Evolutionary conservation across 2,888 invertebrate genomes (phyloP), one percentile per base, ranked within the genome.

Genomic region (Xestia ashworthii): DNA sequence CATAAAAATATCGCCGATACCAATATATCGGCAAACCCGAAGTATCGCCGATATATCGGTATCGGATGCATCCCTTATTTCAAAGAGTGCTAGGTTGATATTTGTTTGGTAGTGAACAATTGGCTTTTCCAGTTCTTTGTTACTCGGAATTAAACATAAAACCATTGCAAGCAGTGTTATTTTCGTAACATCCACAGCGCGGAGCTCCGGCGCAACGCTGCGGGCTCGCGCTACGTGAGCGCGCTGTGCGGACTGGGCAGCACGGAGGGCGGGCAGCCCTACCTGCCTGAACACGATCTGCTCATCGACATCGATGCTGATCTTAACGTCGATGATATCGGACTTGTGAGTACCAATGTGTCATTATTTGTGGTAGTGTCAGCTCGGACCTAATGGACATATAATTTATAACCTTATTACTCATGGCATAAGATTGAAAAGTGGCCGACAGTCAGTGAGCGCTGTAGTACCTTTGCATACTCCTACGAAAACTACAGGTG

Each of bases 221-320:
- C 95, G 46, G 97, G 97, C 19, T 97, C 97, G 0, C 97, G 97
- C 41, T 98, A 98, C 92, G 98, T 98, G 58, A 98, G 98, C 38
- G 98, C 98, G 22, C 95, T 99, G 53, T 99, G 99, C 94, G 99
- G 99, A 0, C 97, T 99, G 16, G 99, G 99, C 50, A 97, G 95
- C 89, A 94, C 97, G 80, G 94, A 96, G 0, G 85, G 88, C 3
- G 96, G 96, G 38, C 89, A 93, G 68, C 96, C 99, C 0, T 94
- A 98, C 74, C 98, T 98, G 93, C 98, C 98, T 14, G 98, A 99
- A 86, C 99, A 99, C 93, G 99, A 99, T 93, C 97, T 99, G 89
- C 97, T 98, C 71, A 93, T 99, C 14, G 94, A 97, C 73, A 98
- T 99, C 91, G 99, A 99, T 93, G 97, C 98, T 0, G 97, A 98